Evolutionary conservation across 2,888 invertebrate species (phyloP).

Genomic region (Drosophila incognita): DNA sequence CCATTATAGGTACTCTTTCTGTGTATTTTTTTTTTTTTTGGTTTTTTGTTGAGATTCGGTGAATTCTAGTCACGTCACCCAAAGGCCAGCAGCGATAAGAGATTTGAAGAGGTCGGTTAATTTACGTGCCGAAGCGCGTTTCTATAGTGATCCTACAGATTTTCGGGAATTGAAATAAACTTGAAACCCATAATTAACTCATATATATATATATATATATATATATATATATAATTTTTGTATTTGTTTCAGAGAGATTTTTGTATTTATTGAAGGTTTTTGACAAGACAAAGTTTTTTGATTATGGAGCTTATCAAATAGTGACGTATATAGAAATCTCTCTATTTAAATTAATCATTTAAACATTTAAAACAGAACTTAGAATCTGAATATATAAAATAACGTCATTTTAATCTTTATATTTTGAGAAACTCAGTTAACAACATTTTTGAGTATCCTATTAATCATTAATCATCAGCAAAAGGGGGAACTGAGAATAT

Average conservation of each 20-base stretch:
- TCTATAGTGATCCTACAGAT: neutral
- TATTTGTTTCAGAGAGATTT: neutral
- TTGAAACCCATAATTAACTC: neutral
- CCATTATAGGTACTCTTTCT: slow-evolving; percentile 7
- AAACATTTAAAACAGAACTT: neutral
- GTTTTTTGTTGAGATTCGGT: slow-evolving; percentile 18
- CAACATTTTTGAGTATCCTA: neutral
- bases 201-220: neutral
- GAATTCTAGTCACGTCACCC: slow-evolving; percentile 10
- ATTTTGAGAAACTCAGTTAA: neutral
- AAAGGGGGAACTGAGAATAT: neutral
- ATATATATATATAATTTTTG: neutral
- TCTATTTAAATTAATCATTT: neutral
- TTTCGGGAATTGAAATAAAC: neutral
- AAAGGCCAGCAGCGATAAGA: slow-evolving; percentile 3
- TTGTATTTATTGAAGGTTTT: neutral
- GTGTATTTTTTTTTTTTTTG: neutral
- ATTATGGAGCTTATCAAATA: neutral
- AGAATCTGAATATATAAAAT: neutral
- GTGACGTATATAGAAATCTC: neutral
- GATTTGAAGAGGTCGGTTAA: neutral
- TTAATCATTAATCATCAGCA: neutral
- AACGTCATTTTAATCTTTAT: neutral
- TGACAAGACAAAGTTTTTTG: neutral
- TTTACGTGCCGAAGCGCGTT: neutral